Percentiles rank a stretch among this genome's conserved stretches.
These are phyloP conservation scores for Drosophila melanosoma DNA, from an alignment of 2,888 invertebrate species.

Conservation along the genomic window DNA sequence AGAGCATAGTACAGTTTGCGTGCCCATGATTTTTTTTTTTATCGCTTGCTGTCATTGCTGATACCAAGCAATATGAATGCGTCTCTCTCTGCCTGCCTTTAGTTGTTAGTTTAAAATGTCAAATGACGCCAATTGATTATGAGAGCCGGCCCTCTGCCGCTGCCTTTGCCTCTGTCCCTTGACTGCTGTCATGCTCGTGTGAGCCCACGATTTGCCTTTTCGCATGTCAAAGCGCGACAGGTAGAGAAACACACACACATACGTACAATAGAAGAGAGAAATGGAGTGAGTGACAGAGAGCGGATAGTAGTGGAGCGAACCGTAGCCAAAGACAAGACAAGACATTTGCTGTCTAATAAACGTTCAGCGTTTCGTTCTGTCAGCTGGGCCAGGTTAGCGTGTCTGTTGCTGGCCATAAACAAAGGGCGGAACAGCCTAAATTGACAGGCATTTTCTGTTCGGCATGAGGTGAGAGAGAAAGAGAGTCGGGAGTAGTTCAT, in stretches of 20 bases:
- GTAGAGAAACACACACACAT: constrained; percentile 56
- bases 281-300: neutral
- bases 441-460: constrained; percentile 48
- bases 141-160: constrained; percentile 53
- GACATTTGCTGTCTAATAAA: constrained; percentile 79
- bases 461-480: neutral
- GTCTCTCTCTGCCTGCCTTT: constrained; percentile 38
- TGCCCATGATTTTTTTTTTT: constrained; percentile 39
- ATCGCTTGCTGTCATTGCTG: constrained; percentile 61
- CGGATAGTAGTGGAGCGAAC: constrained; percentile 1
- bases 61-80: constrained; percentile 21
- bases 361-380: constrained; percentile 63
- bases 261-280: neutral
- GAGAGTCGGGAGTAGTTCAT: constrained; percentile 18
- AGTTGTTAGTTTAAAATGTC: constrained; percentile 74
- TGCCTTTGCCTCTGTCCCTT: constrained; percentile 25
- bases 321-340: constrained; percentile 33
- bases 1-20: constrained; percentile 65
- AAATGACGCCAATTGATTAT: constrained; percentile 81
- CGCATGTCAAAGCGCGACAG: constrained; percentile 75
- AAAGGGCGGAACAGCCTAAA: constrained; percentile 57
- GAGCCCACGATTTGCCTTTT: constrained; percentile 69
- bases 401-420: constrained; percentile 57
- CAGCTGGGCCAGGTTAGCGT: constrained; percentile 69
- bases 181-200: constrained; percentile 28